A percentile compares a stretch with the other conserved stretches of the same genome.
These are phyloP conservation scores for Ptychadena robeensis DNA, from an alignment of 2,797 vertebrate genomes.

Conservation along the genomic window DNA sequence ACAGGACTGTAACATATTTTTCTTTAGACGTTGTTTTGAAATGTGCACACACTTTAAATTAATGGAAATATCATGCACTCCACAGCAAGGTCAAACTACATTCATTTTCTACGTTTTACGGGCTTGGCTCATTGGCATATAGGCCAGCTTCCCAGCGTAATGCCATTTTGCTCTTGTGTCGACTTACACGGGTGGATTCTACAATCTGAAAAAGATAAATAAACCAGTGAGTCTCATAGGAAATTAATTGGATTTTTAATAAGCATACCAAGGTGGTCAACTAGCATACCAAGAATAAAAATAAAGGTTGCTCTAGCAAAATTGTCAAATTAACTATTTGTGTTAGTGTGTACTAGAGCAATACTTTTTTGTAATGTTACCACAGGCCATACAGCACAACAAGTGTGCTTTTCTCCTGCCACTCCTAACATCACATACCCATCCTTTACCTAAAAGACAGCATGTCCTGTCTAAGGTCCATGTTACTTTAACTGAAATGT, in stretches of 20 bases:
- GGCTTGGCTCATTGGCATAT: conserved; percentile 72
- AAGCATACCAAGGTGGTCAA: too few species aligned
- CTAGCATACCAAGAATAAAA: too few species aligned
- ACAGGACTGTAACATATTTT: not conserved
- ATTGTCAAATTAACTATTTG: too few species aligned
- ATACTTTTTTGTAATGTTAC: too few species aligned
- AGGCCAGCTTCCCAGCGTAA: conserved; percentile 86
- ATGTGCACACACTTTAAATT: not conserved
- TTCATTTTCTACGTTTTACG: conserved; percentile 63
- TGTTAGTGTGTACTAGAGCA: too few species aligned
- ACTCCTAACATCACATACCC: too few species aligned
- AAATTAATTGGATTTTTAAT: not conserved
- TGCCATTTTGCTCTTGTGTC: conserved; percentile 82
- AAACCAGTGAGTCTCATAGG: not conserved
- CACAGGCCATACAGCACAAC: too few species aligned
- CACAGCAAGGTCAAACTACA: fast-evolving
- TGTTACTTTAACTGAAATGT: too few species aligned
- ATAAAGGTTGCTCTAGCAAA: too few species aligned
- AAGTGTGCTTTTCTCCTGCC: too few species aligned
- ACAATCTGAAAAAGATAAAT: conserved; percentile 77
- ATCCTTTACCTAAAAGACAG: too few species aligned
- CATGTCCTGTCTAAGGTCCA: too few species aligned
- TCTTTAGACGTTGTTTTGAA: not conserved
- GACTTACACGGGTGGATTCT: conserved; percentile 84
- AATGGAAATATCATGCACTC: not conserved